phyloP scores from a whole-genome alignment of 1,140 invertebrate genomes.

The Propsilocerus akamusi region DNA sequence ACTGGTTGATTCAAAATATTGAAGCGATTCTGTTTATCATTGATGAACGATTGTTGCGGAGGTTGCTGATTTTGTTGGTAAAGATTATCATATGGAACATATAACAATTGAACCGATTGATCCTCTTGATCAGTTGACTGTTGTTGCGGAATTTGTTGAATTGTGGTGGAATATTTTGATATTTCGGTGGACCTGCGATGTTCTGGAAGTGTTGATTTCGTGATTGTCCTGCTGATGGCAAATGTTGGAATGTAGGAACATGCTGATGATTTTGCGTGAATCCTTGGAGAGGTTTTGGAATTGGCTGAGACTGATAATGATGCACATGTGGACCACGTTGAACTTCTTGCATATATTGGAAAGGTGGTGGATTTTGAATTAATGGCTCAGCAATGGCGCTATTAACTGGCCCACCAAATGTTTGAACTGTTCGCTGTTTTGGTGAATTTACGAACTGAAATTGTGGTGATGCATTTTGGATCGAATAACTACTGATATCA shows the following conservation, averaged over 20 bases:
- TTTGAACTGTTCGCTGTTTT: not conserved
- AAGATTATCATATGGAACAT: slow-evolving; percentile 58
- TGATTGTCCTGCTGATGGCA: not conserved
- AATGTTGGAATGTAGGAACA: not conserved
- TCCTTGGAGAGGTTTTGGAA: slow-evolving; percentile 5
- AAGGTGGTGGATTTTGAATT: not conserved
- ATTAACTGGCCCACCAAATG: not conserved
- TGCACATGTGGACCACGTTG: not conserved
- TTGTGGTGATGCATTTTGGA: not conserved
- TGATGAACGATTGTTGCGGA: slow-evolving; percentile 13
- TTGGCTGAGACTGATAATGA: slow-evolving; percentile 6
- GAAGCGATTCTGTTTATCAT: slow-evolving; percentile 24
- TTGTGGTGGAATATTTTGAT: not conserved
- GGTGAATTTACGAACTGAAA: not conserved
- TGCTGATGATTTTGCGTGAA: slow-evolving; percentile 6
- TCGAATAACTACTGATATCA: not conserved
- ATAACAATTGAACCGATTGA: slow-evolving; percentile 46
- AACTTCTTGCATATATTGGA: not conserved
- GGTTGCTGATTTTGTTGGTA: slow-evolving; percentile 29
- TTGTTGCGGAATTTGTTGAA: not conserved
- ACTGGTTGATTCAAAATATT: slow-evolving; percentile 17
- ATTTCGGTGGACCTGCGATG: not conserved
- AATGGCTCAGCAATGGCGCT: not conserved
- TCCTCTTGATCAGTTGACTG: not conserved
- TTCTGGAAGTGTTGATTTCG: not conserved